Conservation (phyloP, 2,113 vertebrate species). For the Pollachius pollachius region DNA sequence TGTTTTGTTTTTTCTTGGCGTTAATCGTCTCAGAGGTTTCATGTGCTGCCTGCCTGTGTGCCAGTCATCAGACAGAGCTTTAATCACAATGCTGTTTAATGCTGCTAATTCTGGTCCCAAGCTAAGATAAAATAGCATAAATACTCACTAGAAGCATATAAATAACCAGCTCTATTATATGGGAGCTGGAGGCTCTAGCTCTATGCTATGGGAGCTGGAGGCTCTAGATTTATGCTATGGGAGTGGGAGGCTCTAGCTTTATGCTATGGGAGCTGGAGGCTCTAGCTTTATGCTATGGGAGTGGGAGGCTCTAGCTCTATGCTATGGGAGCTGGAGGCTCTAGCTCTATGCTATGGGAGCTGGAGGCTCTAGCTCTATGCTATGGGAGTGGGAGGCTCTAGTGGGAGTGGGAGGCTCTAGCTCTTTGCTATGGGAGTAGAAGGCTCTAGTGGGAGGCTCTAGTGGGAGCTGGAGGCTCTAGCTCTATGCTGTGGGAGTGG, state of each 20-base stretch:
- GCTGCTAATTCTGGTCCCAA: no score
- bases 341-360: not conserved
- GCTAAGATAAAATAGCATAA: no score
- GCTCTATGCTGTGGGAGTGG: not conserved
- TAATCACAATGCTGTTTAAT: not conserved
- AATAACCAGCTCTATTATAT: slow-evolving; percentile 1
- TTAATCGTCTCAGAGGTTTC: slow-evolving; percentile 26
- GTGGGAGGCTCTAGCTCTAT: no score
- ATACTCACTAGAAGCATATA: no score
- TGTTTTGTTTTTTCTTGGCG: not conserved
- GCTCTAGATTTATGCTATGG: slow-evolving; percentile 1
- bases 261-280: slow-evolving; percentile 11
- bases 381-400: not conserved
- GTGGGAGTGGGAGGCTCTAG: slow-evolving; percentile 10
- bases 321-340: slow-evolving; percentile 16
- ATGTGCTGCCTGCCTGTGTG: no score
- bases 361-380: not conserved
- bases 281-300: not conserved
- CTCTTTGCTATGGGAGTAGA: not conserved
- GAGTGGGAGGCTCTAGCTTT: not conserved
- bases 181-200: slow-evolving; percentile 14
- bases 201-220: no score
- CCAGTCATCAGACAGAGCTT: not conserved
- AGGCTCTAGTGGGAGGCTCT: no score
- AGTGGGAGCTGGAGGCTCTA: slow-evolving; percentile 13